These are phyloP conservation scores for Perithous albicinctus DNA, from an alignment of 2,888 invertebrate species.

Conservation along the genomic window DNA sequence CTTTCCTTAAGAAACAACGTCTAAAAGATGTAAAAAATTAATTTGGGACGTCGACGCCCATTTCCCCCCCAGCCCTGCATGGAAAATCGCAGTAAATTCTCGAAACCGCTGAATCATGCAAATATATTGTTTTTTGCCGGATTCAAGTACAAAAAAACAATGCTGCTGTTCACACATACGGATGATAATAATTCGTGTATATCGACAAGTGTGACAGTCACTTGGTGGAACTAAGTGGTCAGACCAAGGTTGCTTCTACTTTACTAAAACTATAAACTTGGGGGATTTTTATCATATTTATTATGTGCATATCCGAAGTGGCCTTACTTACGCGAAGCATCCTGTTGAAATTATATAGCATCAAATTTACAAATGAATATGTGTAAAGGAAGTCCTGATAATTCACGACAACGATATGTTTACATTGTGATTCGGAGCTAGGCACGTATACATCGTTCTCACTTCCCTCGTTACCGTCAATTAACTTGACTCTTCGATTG, in stretches of 20 bases:
- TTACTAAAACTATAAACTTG: slow-evolving; percentile 22
- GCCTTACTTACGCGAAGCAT: slow-evolving; percentile 27
- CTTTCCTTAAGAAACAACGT: too few species aligned
- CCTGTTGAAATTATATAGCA: slow-evolving; percentile 33
- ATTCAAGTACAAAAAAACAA: neutral
- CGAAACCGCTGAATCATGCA: neutral
- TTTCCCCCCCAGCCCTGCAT: too few species aligned
- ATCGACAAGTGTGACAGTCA: slow-evolving; percentile 2
- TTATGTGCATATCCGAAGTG: slow-evolving; percentile 24
- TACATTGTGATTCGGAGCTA: slow-evolving; percentile 2
- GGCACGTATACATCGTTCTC: neutral
- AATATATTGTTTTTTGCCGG: neutral
- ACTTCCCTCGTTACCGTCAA: slow-evolving; percentile 14
- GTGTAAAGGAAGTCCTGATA: slow-evolving; percentile 31
- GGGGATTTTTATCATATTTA: slow-evolving; percentile 40
- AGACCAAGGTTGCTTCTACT: slow-evolving; percentile 34
- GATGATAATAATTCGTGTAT: neutral
- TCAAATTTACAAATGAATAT: slow-evolving; percentile 7
- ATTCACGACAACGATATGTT: slow-evolving; percentile 15
- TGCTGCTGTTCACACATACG: neutral
- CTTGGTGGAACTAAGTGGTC: slow-evolving; percentile 37
- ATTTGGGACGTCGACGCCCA: too few species aligned
- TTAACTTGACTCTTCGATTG: slow-evolving; percentile 35
- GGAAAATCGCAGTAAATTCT: neutral
- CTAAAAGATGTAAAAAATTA: too few species aligned